Conservation (phyloP, 2,888 invertebrate species). For the Drosophila pseudotakahashii region DNA sequence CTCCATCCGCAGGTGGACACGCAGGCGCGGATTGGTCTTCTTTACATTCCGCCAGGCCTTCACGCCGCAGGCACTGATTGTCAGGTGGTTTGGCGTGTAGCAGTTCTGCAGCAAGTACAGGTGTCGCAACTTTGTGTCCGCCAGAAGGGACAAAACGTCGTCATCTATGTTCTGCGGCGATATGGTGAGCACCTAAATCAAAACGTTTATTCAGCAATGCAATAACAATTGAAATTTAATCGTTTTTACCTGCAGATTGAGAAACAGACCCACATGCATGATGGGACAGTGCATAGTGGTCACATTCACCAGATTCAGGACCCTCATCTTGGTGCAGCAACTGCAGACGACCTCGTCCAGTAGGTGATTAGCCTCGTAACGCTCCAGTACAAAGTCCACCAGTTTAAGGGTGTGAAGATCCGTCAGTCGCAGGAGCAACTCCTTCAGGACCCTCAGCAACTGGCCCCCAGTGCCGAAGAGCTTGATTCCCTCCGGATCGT, state of each 20-base stretch:
- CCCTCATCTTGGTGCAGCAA: conserved; percentile 87
- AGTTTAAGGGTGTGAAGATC: conserved; percentile 88
- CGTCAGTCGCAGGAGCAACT: conserved; percentile 88
- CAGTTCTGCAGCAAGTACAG: conserved; percentile 90
- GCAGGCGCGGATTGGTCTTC: conserved; percentile 86
- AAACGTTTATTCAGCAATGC: not conserved
- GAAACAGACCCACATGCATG: conserved; percentile 90
- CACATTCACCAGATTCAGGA: conserved; percentile 89
- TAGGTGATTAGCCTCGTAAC: conserved; percentile 88
- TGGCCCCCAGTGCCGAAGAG: conserved; percentile 92
- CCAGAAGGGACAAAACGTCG: conserved; percentile 88
- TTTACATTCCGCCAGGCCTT: conserved; percentile 85
- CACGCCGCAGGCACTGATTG: conserved; percentile 85
- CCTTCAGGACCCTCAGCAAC: conserved; percentile 87
- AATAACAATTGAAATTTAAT: not conserved
- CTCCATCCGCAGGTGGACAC: conserved; percentile 89
- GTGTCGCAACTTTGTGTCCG: conserved; percentile 87
- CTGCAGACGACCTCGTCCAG: conserved; percentile 89
- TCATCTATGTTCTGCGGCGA: conserved; percentile 91
- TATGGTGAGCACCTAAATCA: conserved; percentile 86
- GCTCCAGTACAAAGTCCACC: conserved; percentile 90
- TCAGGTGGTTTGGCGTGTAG: conserved; percentile 87
- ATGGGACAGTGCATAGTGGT: conserved; percentile 89
- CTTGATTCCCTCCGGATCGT: conserved; percentile 87
- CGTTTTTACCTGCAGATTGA: conserved; percentile 87